phyloP scores from a whole-genome alignment of 2,888 invertebrate species.

The Fabriciana adippe region DNA sequence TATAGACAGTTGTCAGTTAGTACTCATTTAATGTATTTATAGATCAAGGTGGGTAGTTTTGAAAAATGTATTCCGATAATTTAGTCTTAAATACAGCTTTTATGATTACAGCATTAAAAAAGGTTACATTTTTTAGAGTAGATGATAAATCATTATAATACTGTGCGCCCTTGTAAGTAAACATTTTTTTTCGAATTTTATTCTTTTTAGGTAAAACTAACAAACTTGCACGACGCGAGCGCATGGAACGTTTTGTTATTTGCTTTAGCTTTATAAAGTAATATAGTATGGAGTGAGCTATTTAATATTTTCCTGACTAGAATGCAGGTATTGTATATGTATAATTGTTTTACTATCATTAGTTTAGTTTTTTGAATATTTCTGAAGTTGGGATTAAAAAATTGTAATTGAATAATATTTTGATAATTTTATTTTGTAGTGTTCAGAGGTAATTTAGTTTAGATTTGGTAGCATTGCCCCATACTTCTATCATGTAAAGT shows the following conservation, averaged over 20 bases:
- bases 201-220: constrained; percentile 19
- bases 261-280: constrained; percentile 19
- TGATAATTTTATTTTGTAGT: constrained; percentile 31
- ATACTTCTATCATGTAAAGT: constrained; percentile 30
- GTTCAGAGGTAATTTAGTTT: constrained; percentile 21
- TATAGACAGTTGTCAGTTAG: too few relatives aligned
- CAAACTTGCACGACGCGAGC: constrained; percentile 15
- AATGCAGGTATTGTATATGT: constrained; percentile 28
- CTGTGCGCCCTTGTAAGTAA: neutral
- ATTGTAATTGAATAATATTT: constrained; percentile 29
- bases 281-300: constrained; percentile 22
- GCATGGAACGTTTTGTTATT: constrained; percentile 6
- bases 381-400: constrained; percentile 25
- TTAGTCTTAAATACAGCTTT: neutral
- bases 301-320: constrained; percentile 27
- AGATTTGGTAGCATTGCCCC: constrained; percentile 26
- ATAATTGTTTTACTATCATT: constrained; percentile 28
- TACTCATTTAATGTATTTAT: constrained; percentile 1
- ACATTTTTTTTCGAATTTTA: constrained; percentile 2
- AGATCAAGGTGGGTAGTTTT: neutral
- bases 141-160: neutral
- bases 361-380: constrained; percentile 30
- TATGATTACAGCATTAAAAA: too few relatives aligned
- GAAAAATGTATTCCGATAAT: too few relatives aligned
- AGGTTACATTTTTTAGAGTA: neutral